Percentiles rank a stretch among this genome's conserved stretches.
These are phyloP conservation scores for Adrianichthys oophorus DNA, from an alignment of 2,797 vertebrate genomes.

Conservation along the genomic window DNA sequence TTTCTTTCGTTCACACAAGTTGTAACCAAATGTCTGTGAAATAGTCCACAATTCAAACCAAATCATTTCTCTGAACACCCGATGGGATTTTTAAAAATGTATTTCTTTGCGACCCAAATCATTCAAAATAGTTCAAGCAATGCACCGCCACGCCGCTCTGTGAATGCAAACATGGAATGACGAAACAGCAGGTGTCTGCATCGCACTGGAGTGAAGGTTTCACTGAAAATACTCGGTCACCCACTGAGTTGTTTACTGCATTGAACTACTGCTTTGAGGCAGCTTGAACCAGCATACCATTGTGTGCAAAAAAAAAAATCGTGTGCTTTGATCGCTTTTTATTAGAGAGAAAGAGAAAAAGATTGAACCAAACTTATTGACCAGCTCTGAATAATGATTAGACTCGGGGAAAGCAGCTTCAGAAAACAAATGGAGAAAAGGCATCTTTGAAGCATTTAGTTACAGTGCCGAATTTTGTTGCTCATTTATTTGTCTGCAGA, in stretches of 20 bases:
- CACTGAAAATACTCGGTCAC: slow-evolving; percentile 20
- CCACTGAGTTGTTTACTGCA: slow-evolving; percentile 31
- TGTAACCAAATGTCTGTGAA: too few relatives aligned
- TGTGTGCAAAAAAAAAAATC: slow-evolving; percentile 16
- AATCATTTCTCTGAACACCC: too few relatives aligned
- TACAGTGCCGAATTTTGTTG: background rate
- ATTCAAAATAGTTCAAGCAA: slow-evolving; percentile 13
- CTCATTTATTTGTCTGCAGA: background rate
- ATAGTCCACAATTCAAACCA: too few relatives aligned
- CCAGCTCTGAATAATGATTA: background rate
- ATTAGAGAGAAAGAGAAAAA: background rate
- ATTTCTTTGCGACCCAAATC: background rate
- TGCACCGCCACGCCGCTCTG: slow-evolving; percentile 1
- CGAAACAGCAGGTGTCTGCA: slow-evolving; percentile 36
- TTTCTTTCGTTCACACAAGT: too few relatives aligned
- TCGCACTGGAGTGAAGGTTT: slow-evolving; percentile 16
- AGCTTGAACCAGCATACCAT: slow-evolving; percentile 22
- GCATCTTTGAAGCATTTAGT: background rate
- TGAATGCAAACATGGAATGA: slow-evolving; percentile 20
- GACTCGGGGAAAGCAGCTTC: background rate
- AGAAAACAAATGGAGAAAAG: background rate
- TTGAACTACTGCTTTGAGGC: slow-evolving; percentile 5
- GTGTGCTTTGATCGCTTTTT: slow-evolving; percentile 4
- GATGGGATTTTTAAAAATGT: too few relatives aligned
- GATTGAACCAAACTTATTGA: background rate